Evolutionary conservation across 2,113 vertebrate species (phyloP), one percentile per base, ranked within the genome.

Genomic region (Natator depressus): DNA sequence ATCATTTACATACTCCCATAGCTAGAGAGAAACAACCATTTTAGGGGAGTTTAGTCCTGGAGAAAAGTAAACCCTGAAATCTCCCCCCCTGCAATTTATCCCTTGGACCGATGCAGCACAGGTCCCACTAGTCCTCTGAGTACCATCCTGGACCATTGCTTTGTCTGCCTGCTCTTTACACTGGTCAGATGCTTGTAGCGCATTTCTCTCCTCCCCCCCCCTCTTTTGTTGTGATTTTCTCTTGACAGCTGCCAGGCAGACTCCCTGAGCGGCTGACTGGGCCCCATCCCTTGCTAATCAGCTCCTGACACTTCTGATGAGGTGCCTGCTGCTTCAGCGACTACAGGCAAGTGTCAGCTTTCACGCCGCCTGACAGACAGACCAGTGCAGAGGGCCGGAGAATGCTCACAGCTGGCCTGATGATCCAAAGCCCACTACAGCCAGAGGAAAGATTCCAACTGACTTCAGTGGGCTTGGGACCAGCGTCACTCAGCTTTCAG

Each of bases 171-270:
- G 84, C 78, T 80, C 89, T 47, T 50, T 1, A 13, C 19, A 6
- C 82, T 55, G 62, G 16, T 62, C 3, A 11, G 88, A 78, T 79
- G 53, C 83, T 72, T 72, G 82, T 6, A 59, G 78, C 22, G 1
- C 29, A 35, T 54, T 85, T 84, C 57, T 13, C 9, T 27, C 24
- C 75, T 55, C 69, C 84, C 81, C 62, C 35, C 47, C 84, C 10
- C 54, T 46, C 35, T 35, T 65, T 47, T 76, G 84, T 88, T 87
- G 89, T 82, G 88, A 14, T 42, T 88, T 89, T 92, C 19, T 80
- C 51, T 87, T 75, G 84, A 80, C 89, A 93, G 84, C 89, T 91
- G 87, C 81, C 84, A 84, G 85, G 72, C 82, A 76, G 88, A 65
- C 65, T 65, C 76, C 79, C 82, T 80, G 76, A 27, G 46, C 4